These are phyloP conservation scores for Trachemys scripta DNA, from an alignment of 2,113 vertebrate species.

Conservation along the genomic window DNA sequence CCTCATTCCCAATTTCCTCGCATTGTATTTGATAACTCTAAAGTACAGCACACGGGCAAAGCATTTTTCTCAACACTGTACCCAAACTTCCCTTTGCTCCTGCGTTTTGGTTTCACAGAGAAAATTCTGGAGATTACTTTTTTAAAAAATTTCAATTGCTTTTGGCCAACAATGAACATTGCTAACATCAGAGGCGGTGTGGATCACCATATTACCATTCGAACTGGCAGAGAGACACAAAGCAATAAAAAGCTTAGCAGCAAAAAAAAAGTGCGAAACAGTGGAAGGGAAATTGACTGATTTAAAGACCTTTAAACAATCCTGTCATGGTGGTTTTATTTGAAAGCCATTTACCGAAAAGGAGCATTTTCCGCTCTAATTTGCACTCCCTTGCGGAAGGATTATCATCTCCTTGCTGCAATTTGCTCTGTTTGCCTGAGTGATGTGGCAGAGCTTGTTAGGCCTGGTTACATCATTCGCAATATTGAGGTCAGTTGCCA, in stretches of 20 bases:
- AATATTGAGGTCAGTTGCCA: neutral
- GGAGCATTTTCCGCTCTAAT: constrained; percentile 16
- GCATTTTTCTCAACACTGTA: neutral
- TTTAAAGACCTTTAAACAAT: constrained; percentile 23
- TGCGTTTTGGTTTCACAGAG: neutral
- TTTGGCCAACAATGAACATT: neutral
- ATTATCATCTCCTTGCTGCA: neutral
- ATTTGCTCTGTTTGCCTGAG: neutral
- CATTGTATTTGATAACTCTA: neutral
- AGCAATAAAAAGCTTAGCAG: constrained; percentile 32
- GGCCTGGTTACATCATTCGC: neutral
- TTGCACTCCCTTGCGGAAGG: neutral
- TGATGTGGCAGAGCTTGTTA: neutral
- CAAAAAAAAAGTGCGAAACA: neutral
- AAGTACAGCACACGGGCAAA: neutral
- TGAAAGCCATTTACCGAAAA: constrained; percentile 36
- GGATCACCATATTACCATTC: neutral
- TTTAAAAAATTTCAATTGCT: neutral
- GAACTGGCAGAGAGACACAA: constrained; percentile 6
- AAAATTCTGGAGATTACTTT: neutral
- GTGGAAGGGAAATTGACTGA: neutral
- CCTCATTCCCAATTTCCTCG: neutral
- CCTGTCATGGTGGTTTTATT: neutral
- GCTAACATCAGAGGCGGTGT: neutral
- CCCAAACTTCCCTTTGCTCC: neutral